Evolutionary conservation across 1,140 invertebrate species (phyloP).

Genomic region (Drosophila bocqueti): DNA sequence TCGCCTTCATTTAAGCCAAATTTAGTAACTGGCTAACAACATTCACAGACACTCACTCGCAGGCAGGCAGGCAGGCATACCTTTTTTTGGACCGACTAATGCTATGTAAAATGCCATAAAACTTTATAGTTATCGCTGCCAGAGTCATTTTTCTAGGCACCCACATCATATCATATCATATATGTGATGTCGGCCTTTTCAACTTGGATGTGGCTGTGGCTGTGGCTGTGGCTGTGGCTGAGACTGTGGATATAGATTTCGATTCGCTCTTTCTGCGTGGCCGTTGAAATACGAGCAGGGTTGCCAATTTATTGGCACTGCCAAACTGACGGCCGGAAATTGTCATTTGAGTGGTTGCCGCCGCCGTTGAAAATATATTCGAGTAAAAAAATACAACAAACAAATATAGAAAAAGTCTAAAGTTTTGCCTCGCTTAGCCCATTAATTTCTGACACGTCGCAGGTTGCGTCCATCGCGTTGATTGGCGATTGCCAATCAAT

Average conservation of each 20-base stretch:
- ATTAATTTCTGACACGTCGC: conserved; percentile 77
- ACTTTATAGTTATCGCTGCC: conserved; percentile 58
- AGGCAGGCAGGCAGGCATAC: not conserved
- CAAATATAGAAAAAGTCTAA: conserved; percentile 18
- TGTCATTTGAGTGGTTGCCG: conserved; percentile 71
- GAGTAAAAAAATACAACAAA: not conserved
- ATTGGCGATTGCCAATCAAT: conserved; percentile 45
- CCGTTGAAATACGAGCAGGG: conserved; percentile 78
- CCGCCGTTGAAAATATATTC: conserved; percentile 25
- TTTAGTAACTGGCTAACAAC: conserved; percentile 80
- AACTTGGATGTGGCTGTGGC: conserved; percentile 15
- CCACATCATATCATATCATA: conserved; percentile 43
- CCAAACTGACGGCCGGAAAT: conserved; percentile 78
- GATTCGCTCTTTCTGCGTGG: conserved; percentile 42
- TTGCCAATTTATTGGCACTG: conserved; percentile 79
- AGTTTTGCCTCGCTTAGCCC: conserved; percentile 56
- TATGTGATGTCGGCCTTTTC: conserved; percentile 23
- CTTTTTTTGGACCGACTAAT: conserved; percentile 59
- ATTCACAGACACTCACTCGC: conserved; percentile 55
- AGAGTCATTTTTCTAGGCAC: conserved; percentile 75
- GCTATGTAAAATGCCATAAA: conserved; percentile 66
- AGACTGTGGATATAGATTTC: conserved; percentile 30
- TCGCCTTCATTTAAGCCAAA: conserved; percentile 81
- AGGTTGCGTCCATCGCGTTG: conserved; percentile 48
- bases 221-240: not conserved